These are phyloP conservation scores for Gopherus evgoodei DNA, from an alignment of 2,113 vertebrate species.

Conservation along the genomic window DNA sequence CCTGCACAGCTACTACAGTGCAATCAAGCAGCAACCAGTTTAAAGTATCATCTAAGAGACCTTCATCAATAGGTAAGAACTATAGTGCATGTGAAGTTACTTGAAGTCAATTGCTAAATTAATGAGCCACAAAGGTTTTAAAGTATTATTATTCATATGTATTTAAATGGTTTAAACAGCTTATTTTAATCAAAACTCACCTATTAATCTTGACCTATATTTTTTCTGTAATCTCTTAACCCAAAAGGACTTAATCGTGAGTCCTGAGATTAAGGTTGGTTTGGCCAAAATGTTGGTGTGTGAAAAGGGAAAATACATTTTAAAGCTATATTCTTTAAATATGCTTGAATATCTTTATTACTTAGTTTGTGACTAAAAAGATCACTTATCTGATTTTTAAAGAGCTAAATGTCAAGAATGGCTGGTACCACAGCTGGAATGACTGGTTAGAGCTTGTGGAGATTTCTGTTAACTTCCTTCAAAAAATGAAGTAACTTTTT, in stretches of 20 bases:
- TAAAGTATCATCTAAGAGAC: constrained; percentile 92
- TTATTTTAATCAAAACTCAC: not conserved
- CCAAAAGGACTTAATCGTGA: not conserved
- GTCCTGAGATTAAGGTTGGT: not conserved
- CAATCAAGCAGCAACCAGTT: constrained; percentile 97
- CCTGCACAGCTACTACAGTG: constrained; percentile 96
- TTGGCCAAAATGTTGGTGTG: not conserved
- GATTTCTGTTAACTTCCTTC: not conserved
- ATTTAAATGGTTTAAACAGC: not conserved
- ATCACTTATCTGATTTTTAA: not conserved
- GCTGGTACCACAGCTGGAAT: not conserved
- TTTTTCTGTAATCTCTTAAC: not conserved
- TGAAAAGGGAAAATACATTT: not conserved
- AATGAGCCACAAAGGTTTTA: not conserved
- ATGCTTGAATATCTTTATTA: not conserved
- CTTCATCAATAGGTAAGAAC: constrained; percentile 89
- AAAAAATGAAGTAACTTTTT: not conserved
- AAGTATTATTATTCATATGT: not conserved
- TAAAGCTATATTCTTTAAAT: not conserved
- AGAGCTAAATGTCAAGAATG: not conserved
- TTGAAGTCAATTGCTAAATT: not conserved
- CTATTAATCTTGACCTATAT: not conserved
- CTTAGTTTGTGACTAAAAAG: not conserved
- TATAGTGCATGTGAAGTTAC: not conserved
- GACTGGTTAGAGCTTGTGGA: not conserved